Evolutionary conservation across 2,797 vertebrate species (phyloP).

Genomic region (Smutsia temminckii): DNA sequence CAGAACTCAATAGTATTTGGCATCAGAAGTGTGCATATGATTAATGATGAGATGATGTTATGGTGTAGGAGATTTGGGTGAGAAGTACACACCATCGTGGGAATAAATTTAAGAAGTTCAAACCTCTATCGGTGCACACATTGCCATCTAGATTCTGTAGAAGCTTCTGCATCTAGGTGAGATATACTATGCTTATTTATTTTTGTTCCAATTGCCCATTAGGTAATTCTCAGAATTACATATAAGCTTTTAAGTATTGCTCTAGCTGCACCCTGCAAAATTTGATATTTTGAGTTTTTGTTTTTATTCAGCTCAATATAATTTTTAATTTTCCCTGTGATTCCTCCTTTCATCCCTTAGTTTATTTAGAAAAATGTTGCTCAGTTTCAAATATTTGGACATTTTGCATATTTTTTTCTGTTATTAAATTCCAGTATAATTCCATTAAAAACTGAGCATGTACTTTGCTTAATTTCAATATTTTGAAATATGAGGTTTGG

Average conservation of each 20-base stretch:
- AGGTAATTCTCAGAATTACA: not conserved
- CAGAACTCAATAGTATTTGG: not conserved
- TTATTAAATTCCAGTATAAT: not conserved
- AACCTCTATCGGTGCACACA: not conserved
- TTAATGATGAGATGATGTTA: accelerated
- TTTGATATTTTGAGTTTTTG: not conserved
- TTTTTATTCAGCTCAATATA: not conserved
- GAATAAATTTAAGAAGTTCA: not conserved
- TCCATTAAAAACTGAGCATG: not conserved
- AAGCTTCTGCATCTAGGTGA: not conserved
- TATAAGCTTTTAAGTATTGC: not conserved
- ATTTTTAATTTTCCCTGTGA: not conserved
- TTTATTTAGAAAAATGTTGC: not conserved
- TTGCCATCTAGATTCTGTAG: not conserved
- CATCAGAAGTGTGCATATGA: not conserved
- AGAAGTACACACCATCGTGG: too few relatives aligned
- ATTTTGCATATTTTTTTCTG: not conserved
- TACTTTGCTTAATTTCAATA: not conserved
- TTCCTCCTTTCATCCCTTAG: not conserved
- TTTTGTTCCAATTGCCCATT: not conserved
- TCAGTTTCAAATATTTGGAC: not conserved
- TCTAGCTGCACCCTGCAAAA: not conserved
- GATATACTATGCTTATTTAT: not conserved
- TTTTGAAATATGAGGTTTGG: not conserved
- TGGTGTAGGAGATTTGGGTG: accelerated